A percentile compares a stretch with the other conserved stretches of the same genome.
Conservation (phyloP, 2,113 vertebrate species). For the Chloropsis cyanopogon region DNA sequence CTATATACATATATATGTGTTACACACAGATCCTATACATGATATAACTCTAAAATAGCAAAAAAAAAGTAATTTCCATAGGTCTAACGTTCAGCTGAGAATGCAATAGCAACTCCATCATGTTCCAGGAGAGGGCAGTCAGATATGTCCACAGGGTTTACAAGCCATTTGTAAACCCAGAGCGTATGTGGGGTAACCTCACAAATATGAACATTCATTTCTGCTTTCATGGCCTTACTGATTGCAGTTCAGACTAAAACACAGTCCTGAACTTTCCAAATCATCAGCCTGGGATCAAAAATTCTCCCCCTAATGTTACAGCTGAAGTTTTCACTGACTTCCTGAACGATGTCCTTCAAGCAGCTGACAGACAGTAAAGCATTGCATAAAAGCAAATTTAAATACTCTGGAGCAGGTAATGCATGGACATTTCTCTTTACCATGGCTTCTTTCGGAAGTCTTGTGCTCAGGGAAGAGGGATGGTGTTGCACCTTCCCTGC, state of each 20-base stretch:
- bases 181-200: rapidly evolving
- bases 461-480: not conserved
- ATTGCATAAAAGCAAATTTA: not conserved
- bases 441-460: not conserved
- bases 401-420: not conserved
- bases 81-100: rapidly evolving
- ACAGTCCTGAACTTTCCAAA: not conserved
- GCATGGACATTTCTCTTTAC: not conserved
- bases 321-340: not conserved
- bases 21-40: not conserved
- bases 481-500: not conserved
- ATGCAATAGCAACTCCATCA: not conserved
- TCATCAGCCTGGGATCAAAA: not conserved
- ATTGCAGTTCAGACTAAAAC: not conserved
- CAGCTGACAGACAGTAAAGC: not conserved
- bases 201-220: not conserved
- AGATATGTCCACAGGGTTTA: not conserved
- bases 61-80: not conserved
- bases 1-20: not conserved
- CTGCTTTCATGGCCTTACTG: not conserved
- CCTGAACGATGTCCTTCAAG: not conserved
- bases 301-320: not conserved
- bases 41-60: not conserved
- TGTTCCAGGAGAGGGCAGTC: slow-evolving; percentile 59
- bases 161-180: rapidly evolving